Base-by-base conservation (phyloP, 2,888 invertebrate species). In the Plagodis dolabraria region DNA sequence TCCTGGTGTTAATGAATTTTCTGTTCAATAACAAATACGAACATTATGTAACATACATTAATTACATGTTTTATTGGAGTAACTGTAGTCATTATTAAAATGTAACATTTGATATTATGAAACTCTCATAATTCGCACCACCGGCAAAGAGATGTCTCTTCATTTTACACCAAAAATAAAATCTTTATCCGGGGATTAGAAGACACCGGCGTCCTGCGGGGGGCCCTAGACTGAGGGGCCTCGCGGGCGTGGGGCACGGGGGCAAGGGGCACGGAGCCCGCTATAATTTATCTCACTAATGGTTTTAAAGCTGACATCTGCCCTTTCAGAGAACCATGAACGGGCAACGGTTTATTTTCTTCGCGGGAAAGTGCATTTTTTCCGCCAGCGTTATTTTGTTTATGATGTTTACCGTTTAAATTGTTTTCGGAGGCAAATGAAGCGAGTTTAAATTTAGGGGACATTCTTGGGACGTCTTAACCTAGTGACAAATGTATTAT, bases 81-180 rank as follows among this genome's bases (percentile, higher is more conserved):
- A 22, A 22, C 22, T 22, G 22, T 22, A 2, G 22, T 22, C 22
- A 22, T 22, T 22, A 22, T 22, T 22, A 22, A 2, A 22, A 22
- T 22, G 22, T 22, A 2, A 4, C 7, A 36, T 8, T 36, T 36
- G 36, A 7, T 4, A 8, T 7, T 36, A 5, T 2, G n/a, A 42
- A n/a, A 53, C 38, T 52, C 52, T 43, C 47, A 50, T 42, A 12
- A 35, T 65, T 47, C 12, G 53, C 40, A 53, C 74, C 75, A 40
- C 40, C 22, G 22, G 58, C 65, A 63, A 76, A 76, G 78, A 82
- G 82, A 86, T 86, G 86, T 86, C 84, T 85, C 85, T 86, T 85
- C 84, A 86, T 86, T 87, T 85, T 85, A 85, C 85, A 86, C 82
- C 84, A 82, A 87, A 87, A 87, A 87, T 87, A 88, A 88, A 87